Conservation (phyloP, 2,888 invertebrate species). For the Eurois occulta region DNA sequence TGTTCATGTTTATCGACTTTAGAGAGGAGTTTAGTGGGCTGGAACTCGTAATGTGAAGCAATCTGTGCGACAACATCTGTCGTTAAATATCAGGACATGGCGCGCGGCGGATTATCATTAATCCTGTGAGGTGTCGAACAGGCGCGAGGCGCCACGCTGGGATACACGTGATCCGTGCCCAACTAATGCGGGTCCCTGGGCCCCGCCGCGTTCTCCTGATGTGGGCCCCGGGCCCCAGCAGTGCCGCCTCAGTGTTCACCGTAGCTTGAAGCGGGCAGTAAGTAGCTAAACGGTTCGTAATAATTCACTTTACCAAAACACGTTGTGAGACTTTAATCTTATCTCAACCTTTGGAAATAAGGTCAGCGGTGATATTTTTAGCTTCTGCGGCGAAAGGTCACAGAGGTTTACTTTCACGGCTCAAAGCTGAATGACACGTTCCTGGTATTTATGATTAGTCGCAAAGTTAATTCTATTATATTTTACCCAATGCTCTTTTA, state of each 20-base stretch:
- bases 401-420: background rate
- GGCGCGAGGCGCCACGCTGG: constrained; percentile 1
- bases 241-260: background rate
- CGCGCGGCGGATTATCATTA: background rate
- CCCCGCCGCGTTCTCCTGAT: background rate
- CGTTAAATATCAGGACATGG: background rate
- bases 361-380: constrained; percentile 8
- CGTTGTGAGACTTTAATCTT: background rate
- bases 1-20: constrained; percentile 1
- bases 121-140: background rate
- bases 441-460: background rate
- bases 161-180: background rate
- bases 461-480: background rate
- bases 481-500: background rate
- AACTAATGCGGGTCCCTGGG: too few relatives aligned
- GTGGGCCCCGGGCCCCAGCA: too few relatives aligned
- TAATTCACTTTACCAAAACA: constrained; percentile 8
- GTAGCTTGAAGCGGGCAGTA: background rate
- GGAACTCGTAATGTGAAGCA: background rate
- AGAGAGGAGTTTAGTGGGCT: background rate
- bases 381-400: background rate
- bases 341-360: constrained; percentile 5
- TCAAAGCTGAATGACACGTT: background rate
- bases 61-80: constrained; percentile 3
- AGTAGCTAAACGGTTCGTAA: background rate